Evolutionary conservation across 2,797 vertebrate genomes (phyloP).

Genomic region (Acanthopagrus latus): DNA sequence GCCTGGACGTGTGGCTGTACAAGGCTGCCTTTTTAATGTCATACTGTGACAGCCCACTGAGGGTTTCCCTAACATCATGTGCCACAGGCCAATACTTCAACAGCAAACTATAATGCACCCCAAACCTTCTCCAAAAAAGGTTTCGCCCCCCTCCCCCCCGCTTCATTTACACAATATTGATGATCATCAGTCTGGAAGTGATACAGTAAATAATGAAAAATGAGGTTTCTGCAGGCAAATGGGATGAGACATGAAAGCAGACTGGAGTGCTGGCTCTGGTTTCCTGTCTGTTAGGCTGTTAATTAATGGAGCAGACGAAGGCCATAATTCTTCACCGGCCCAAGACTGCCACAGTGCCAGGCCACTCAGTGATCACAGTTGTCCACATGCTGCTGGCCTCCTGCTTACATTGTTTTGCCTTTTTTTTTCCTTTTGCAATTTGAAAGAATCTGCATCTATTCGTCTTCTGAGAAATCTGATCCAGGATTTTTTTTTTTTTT

Average conservation of each 20-base stretch:
- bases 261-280: slow-evolving; percentile 79
- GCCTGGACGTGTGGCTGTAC: slow-evolving; percentile 80
- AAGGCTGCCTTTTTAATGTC: slow-evolving; percentile 72
- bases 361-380: slow-evolving; percentile 62
- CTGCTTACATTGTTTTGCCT: slow-evolving; percentile 49
- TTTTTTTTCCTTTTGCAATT: slow-evolving; percentile 39
- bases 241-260: slow-evolving; percentile 81
- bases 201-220: slow-evolving; percentile 82
- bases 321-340: slow-evolving; percentile 71
- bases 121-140: slow-evolving; percentile 50
- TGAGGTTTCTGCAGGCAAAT: slow-evolving; percentile 79
- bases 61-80: slow-evolving; percentile 54
- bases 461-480: slow-evolving; percentile 52
- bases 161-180: slow-evolving; percentile 67
- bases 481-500: too few species aligned
- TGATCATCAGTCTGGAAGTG: slow-evolving; percentile 75
- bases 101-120: slow-evolving; percentile 61
- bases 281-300: slow-evolving; percentile 84
- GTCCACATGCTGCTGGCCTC: slow-evolving; percentile 52
- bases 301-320: slow-evolving; percentile 84
- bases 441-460: slow-evolving; percentile 49
- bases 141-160: neutral
- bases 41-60: slow-evolving; percentile 68
- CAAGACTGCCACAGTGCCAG: slow-evolving; percentile 65
- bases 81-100: slow-evolving; percentile 57